Conservation (phyloP, 2,113 vertebrate genomes). For the Corydoras maculifer region DNA sequence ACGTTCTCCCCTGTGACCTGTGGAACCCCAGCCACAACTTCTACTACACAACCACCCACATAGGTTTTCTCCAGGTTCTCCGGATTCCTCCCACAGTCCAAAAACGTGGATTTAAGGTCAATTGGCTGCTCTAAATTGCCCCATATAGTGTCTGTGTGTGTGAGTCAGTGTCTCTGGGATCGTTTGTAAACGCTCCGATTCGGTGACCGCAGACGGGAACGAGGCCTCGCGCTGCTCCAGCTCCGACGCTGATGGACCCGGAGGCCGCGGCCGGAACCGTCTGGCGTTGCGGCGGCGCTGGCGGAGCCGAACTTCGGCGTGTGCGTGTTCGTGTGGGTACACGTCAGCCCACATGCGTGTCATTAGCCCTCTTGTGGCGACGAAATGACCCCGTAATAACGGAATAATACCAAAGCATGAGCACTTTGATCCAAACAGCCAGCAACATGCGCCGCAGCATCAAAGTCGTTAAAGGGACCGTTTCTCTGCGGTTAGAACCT, state of each 20-base stretch:
- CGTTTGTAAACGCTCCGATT: slow-evolving; percentile 36
- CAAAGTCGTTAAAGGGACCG: not conserved
- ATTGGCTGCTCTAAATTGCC: no score
- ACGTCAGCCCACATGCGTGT: not conserved
- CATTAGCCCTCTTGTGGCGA: slow-evolving; percentile 10
- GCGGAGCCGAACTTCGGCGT: slow-evolving; percentile 29
- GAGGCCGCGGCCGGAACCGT: slow-evolving; percentile 35
- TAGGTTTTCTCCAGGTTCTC: no score
- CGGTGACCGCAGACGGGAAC: slow-evolving; percentile 27
- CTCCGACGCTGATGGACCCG: slow-evolving; percentile 27
- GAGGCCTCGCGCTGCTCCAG: slow-evolving; percentile 21
- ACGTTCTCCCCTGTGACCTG: no score
- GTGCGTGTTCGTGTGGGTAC: slow-evolving; percentile 17
- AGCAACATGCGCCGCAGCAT: not conserved
- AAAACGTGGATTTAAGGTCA: no score
- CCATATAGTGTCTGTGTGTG: no score
- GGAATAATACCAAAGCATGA: not conserved
- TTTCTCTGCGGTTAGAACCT: not conserved
- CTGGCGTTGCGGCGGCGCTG: slow-evolving; percentile 25
- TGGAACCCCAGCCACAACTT: no score
- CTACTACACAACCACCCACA: no score
- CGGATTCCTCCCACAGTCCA: no score
- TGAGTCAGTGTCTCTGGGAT: slow-evolving; percentile 1
- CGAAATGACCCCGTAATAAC: slow-evolving; percentile 20
- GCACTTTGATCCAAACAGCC: not conserved